These are phyloP conservation scores for Spizaetus ornatus DNA, from an alignment of 2,113 vertebrate genomes.

Conservation along the genomic window DNA sequence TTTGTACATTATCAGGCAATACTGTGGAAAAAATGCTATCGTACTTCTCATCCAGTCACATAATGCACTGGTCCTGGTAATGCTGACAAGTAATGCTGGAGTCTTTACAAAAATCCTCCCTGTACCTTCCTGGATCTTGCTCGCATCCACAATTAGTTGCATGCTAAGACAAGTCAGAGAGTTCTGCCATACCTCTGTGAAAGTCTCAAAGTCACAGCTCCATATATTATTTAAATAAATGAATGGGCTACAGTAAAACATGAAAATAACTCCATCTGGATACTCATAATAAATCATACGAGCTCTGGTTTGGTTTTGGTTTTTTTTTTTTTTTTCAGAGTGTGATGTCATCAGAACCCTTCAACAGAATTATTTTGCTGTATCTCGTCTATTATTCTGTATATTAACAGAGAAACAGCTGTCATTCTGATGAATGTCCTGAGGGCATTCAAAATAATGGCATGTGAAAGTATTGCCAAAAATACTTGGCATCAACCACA, in stretches of 20 bases:
- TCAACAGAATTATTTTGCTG: slow-evolving; percentile 8
- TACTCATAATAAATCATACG: neutral
- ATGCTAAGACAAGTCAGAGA: neutral
- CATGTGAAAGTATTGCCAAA: neutral
- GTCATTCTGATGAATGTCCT: neutral
- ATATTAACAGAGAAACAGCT: neutral
- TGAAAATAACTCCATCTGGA: neutral
- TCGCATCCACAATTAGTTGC: neutral
- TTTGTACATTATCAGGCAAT: neutral
- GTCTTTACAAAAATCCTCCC: neutral
- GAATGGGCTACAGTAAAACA: neutral
- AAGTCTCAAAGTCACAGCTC: neutral
- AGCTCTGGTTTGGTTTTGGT: neutral
- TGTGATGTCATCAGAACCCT: neutral
- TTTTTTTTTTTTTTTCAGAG: neutral
- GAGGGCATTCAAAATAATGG: neutral
- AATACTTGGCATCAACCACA: neutral
- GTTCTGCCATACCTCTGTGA: neutral
- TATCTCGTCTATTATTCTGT: neutral
- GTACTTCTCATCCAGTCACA: neutral
- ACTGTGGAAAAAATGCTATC: neutral
- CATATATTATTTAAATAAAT: neutral
- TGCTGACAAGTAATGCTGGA: neutral
- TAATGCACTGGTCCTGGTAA: neutral
- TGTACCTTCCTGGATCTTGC: neutral